Evolutionary conservation across 2,888 invertebrate species (phyloP).

Genomic region (Sinohyriopsis cumingii): DNA sequence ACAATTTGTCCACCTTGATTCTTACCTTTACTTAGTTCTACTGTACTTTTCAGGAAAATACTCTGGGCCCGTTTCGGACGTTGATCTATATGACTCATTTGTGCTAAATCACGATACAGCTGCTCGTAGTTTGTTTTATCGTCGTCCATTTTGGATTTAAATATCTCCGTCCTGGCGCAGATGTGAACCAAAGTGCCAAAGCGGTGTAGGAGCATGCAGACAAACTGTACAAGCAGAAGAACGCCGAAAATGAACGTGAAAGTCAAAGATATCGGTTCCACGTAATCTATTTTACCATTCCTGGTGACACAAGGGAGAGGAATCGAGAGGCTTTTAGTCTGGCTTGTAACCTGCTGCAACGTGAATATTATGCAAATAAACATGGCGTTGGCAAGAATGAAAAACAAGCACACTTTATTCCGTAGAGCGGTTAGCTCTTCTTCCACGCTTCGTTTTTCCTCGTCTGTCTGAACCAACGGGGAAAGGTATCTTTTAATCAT

Average conservation of each 20-base stretch:
- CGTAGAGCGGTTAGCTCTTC: constrained; percentile 86
- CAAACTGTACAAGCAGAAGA: not conserved
- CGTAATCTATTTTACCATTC: not conserved
- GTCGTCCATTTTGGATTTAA: too few species aligned
- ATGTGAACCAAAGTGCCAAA: too few species aligned
- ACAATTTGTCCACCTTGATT: too few species aligned
- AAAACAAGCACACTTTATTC: constrained; percentile 81
- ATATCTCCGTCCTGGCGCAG: too few species aligned
- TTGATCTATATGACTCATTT: too few species aligned
- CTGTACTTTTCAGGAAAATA: too few species aligned
- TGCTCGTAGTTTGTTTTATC: too few species aligned
- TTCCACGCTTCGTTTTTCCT: constrained; percentile 73
- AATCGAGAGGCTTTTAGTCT: not conserved
- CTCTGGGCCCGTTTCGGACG: too few species aligned
- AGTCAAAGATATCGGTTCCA: constrained; percentile 7
- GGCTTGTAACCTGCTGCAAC: constrained; percentile 87
- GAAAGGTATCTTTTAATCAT: constrained; percentile 92
- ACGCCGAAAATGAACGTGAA: constrained; percentile 9
- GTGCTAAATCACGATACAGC: too few species aligned
- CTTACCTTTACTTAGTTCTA: too few species aligned
- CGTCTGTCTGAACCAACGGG: constrained; percentile 92
- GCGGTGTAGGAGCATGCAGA: too few species aligned
- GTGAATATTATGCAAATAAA: constrained; percentile 98
- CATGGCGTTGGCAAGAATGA: constrained; percentile 97
- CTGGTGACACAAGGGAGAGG: not conserved